Percentiles rank a stretch among this genome's conserved stretches.
These are phyloP conservation scores for Neotragus moschatus DNA, from an alignment of 2,113 vertebrate genomes.

Conservation along the genomic window DNA sequence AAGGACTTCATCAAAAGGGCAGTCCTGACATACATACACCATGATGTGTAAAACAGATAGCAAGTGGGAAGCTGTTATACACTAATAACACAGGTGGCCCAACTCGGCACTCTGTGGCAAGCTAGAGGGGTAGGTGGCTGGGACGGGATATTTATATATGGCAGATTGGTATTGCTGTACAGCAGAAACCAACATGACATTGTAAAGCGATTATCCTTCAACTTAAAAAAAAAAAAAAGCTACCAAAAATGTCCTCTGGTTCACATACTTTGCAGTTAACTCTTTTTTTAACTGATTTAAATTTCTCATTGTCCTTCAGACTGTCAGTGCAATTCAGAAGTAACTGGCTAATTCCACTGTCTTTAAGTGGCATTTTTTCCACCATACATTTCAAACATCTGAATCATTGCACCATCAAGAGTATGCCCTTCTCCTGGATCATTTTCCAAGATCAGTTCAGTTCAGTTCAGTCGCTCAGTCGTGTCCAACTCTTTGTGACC, in stretches of 20 bases:
- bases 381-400: neutral
- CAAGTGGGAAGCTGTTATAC: neutral
- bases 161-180: neutral
- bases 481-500: fast-evolving
- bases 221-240: neutral
- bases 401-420: neutral
- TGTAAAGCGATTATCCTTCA: neutral
- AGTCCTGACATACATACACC: neutral
- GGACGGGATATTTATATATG: neutral
- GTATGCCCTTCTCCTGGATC: neutral
- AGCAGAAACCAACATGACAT: neutral
- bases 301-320: neutral
- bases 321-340: neutral
- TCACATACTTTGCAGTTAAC: neutral
- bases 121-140: neutral
- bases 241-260: neutral
- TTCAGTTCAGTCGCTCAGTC: neutral
- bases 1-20: neutral
- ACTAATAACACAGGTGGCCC: neutral
- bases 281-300: neutral
- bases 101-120: neutral
- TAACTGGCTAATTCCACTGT: neutral
- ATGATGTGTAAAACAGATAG: neutral
- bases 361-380: neutral
- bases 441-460: neutral